These are phyloP conservation scores for Neoniphon sammara DNA, from an alignment of 2,797 vertebrate species.

Conservation along the genomic window DNA sequence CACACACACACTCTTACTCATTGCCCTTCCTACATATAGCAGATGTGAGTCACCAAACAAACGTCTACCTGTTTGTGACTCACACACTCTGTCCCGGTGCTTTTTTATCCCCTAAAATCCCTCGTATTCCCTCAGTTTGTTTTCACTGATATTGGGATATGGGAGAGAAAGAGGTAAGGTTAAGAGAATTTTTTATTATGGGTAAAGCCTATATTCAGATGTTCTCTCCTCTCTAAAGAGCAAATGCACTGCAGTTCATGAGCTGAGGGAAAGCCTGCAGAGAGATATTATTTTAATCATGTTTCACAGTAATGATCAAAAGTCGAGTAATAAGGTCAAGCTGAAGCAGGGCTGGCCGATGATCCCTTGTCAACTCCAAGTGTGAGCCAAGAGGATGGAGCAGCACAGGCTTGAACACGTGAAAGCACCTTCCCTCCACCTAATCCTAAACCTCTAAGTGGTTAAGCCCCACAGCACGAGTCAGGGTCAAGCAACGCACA, in stretches of 20 bases:
- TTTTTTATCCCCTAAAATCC: not conserved
- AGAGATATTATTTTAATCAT: not conserved
- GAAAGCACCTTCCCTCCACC: slow-evolving; percentile 27
- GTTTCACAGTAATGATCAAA: slow-evolving; percentile 20
- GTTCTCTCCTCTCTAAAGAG: not conserved
- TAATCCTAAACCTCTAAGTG: slow-evolving; percentile 50
- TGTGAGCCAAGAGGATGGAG: not conserved
- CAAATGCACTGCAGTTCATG: not conserved
- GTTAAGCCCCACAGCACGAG: slow-evolving; percentile 39
- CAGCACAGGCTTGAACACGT: slow-evolving; percentile 22
- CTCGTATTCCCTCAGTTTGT: not conserved
- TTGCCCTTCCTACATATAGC: not conserved
- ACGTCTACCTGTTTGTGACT: slow-evolving; percentile 12
- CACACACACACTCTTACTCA: not conserved
- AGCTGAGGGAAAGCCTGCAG: not conserved
- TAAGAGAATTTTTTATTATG: too few species aligned
- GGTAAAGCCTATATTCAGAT: not conserved
- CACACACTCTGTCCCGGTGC: not conserved
- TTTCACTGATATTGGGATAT: not conserved
- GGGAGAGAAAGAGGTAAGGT: not conserved
- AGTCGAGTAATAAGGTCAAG: slow-evolving; percentile 12
- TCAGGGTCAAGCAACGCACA: not conserved
- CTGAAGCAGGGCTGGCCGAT: not conserved
- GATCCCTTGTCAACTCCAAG: too few species aligned
- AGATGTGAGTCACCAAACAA: slow-evolving; percentile 8